Evolutionary conservation across 2,888 invertebrate genomes (phyloP).

Genomic region (Folsomia candida): DNA sequence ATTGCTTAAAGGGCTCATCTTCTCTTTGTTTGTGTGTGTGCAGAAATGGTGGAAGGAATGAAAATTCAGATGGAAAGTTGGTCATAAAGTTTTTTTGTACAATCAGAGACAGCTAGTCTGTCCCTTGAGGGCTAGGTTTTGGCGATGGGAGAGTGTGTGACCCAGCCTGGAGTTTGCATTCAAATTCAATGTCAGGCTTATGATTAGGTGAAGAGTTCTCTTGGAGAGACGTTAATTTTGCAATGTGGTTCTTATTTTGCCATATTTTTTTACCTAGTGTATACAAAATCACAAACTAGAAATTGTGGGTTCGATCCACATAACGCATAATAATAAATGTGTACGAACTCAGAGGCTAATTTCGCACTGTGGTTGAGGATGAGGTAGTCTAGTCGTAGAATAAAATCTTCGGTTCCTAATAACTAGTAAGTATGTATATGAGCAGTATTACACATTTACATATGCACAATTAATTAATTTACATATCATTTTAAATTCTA

Average conservation of each 20-base stretch:
- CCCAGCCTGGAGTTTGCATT: not conserved
- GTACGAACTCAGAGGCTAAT: too few species aligned
- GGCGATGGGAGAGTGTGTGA: not conserved
- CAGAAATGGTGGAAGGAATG: not conserved
- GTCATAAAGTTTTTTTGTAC: not conserved
- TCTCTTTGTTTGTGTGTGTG: not conserved
- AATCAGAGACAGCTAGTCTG: not conserved
- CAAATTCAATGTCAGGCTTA: conserved; percentile 5
- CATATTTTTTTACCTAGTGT: not conserved
- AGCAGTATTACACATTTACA: too few species aligned
- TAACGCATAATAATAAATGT: too few species aligned
- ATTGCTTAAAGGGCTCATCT: not conserved
- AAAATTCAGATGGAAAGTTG: not conserved
- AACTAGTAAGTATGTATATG: too few species aligned
- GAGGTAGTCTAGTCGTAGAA: too few species aligned
- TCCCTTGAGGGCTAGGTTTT: not conserved
- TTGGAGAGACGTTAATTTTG: not conserved
- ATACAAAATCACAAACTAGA: too few species aligned
- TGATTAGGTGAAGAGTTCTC: too few species aligned
- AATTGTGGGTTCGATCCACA: too few species aligned
- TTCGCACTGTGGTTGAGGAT: too few species aligned
- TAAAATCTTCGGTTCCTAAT: too few species aligned
- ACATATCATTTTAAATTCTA: not conserved
- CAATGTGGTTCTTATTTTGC: not conserved
- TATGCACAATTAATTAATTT: too few species aligned